Base-by-base conservation (phyloP, 1,140 invertebrate species). In the Microplitis demolitor region DNA sequence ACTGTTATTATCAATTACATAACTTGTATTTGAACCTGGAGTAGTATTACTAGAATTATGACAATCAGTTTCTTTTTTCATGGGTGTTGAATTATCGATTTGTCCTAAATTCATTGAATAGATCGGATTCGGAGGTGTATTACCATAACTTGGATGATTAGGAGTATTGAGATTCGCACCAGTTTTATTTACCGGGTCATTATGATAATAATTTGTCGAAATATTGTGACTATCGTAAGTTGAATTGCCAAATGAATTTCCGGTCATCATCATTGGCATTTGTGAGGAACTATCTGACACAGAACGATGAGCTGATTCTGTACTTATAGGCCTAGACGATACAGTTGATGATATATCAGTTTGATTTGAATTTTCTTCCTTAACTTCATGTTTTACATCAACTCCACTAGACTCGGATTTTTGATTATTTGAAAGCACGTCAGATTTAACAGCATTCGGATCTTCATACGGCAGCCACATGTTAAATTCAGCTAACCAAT, bases 401-500 rank as follows among this genome's bases (percentile, higher is more conserved):
- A 77, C 75, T 33, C 31, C 51, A 6, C 63, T 69, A 3, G 80
- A 69, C 54, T 84, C 82, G 3, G 76, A 74, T 64, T 85, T 83
- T 1, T 79, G 31, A 64, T 63, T 35, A 45, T 4, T 78, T 83
- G 45, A 67, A 62, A 5, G 71, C 77, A 34, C 77, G 80, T 75
- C 54, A 37, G n/a, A n/a, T 74, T 82, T 78, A 0, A 69, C 72
- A 13, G 34, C 75, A 37, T 75, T 63, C 11, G 83, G 81, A 75
- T 88, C 87, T 34, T 88, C 87, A 31, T 85, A 87, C 1, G 96
- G 96, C 61, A 96, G 83, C 97, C 97, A 99, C 91, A 96, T 96
- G 82, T 99, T 98, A 81, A 98, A 99, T 85, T 99, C 98, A 3
- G 94, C 92, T 73, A 97, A 86, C 98, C 98, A 99, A 89, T 99